A percentile compares a stretch with the other conserved stretches of the same genome.
Conservation (phyloP, 1,140 invertebrate genomes). For the Epicauta chinensis region DNA sequence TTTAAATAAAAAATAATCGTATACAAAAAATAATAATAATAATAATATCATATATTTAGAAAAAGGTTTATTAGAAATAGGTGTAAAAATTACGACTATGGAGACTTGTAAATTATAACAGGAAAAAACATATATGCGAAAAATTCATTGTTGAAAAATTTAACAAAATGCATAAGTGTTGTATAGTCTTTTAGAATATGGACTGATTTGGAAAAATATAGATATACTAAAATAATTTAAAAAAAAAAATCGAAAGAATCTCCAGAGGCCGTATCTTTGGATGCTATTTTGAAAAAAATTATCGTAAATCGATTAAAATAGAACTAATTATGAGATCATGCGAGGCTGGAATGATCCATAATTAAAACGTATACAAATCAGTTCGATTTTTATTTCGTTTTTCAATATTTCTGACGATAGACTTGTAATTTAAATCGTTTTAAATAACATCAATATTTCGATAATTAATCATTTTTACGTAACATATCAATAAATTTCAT, state of each 20-base stretch:
- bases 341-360: conserved; percentile 15
- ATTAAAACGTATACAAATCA: not conserved
- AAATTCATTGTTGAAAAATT: conserved; percentile 11
- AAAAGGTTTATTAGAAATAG: conserved; percentile 12
- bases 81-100: conserved; percentile 11
- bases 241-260: not conserved
- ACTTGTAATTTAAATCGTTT: no score
- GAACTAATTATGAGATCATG: conserved; percentile 14
- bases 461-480: no score
- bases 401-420: no score
- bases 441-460: no score
- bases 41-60: conserved; percentile 1
- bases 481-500: no score
- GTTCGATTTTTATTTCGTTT: no score
- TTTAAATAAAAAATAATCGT: conserved; percentile 7
- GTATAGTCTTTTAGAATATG: conserved; percentile 16
- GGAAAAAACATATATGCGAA: conserved; percentile 11
- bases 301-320: conserved; percentile 3
- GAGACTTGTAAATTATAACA: conserved; percentile 2
- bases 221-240: not conserved
- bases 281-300: conserved; percentile 15
- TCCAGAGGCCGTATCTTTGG: not conserved
- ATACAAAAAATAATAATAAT: conserved; percentile 6
- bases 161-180: conserved; percentile 11
- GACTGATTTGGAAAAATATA: conserved; percentile 11